Conservation (phyloP, 2,113 vertebrate species). For the Pseudolaguvia tuberculata region DNA sequence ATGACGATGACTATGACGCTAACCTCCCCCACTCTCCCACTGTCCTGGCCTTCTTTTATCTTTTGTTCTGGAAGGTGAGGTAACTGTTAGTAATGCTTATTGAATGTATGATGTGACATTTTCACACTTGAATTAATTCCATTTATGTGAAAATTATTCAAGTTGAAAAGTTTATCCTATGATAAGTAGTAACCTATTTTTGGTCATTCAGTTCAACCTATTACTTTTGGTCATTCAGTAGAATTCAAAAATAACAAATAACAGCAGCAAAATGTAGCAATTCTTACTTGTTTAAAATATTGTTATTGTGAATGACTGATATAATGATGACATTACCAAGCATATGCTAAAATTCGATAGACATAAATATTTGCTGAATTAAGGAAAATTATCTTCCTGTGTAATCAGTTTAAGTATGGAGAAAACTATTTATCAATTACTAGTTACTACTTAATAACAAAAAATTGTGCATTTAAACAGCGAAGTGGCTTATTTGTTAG, state of each 20-base stretch:
- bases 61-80: constrained; percentile 73
- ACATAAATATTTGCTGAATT: no score
- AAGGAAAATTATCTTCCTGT: constrained; percentile 74
- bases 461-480: constrained; percentile 61
- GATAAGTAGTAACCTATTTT: constrained; percentile 69
- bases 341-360: no score
- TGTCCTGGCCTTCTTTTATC: constrained; percentile 50
- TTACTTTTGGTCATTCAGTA: constrained; percentile 57
- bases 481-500: no score
- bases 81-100: constrained; percentile 69
- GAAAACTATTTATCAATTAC: constrained; percentile 77
- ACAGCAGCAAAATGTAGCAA: constrained; percentile 53
- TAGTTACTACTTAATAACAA: constrained; percentile 69
- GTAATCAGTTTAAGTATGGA: constrained; percentile 71
- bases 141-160: constrained; percentile 77
- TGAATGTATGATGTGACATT: constrained; percentile 66
- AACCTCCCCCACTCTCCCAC: constrained; percentile 68
- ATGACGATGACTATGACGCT: not conserved
- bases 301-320: constrained; percentile 21
- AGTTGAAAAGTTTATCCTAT: constrained; percentile 57
- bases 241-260: constrained; percentile 34
- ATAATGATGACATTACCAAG: no score
- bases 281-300: constrained; percentile 59
- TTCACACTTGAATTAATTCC: constrained; percentile 66
- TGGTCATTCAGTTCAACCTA: constrained; percentile 61